Conservation (phyloP, 2,113 vertebrate genomes). For the Riparia riparia region DNA sequence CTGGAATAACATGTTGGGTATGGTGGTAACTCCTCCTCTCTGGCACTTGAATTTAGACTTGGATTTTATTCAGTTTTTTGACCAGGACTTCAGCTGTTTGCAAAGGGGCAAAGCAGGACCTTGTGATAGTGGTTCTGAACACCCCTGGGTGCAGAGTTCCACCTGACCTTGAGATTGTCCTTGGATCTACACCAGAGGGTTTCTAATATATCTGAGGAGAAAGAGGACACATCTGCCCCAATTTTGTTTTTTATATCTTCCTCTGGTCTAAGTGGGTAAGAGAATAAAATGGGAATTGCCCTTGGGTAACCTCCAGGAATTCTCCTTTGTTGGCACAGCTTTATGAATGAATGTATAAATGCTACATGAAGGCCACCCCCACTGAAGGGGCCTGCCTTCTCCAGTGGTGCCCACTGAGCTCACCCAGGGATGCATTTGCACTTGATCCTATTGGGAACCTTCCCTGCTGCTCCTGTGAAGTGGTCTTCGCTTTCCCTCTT, state of each 20-base stretch:
- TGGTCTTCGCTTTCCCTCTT: background rate
- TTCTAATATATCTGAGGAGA: background rate
- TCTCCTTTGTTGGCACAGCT: background rate
- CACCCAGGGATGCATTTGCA: background rate
- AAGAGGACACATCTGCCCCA: background rate
- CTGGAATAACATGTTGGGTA: background rate
- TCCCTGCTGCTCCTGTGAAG: background rate
- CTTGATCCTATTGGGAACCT: background rate
- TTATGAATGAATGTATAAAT: background rate
- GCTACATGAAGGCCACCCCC: rapidly evolving
- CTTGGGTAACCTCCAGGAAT: background rate
- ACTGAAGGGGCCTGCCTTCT: background rate
- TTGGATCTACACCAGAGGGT: background rate
- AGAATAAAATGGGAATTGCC: background rate
- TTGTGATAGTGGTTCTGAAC: background rate
- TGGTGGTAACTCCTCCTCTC: background rate
- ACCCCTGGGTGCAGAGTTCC: background rate
- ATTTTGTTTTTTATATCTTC: background rate
- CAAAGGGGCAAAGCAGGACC: background rate
- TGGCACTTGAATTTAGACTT: background rate
- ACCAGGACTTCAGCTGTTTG: background rate
- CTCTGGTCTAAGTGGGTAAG: background rate
- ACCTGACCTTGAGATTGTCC: background rate
- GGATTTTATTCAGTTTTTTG: background rate
- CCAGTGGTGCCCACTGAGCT: background rate